A percentile compares a stretch with the other conserved stretches of the same genome.
Evolutionary conservation across 2,888 invertebrate genomes (phyloP).

Genomic region (Pyrochroa serraticornis): DNA sequence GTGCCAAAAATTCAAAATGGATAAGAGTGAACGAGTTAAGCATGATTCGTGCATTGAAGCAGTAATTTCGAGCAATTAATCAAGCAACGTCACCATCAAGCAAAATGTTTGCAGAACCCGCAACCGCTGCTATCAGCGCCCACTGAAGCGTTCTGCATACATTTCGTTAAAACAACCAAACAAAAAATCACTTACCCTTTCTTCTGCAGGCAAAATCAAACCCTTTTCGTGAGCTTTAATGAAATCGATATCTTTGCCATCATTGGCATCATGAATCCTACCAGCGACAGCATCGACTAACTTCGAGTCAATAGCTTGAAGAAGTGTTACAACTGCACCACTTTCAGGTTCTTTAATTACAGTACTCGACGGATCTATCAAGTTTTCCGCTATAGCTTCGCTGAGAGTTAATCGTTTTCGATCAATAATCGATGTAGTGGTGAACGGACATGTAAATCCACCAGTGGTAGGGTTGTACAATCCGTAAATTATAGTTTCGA

Average conservation of each 20-base stretch:
- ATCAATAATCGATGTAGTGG: slow-evolving; percentile 72
- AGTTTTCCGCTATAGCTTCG: slow-evolving; percentile 76
- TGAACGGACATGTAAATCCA: slow-evolving; percentile 81
- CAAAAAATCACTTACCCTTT: slow-evolving; percentile 79
- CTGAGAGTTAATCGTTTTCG: slow-evolving; percentile 75
- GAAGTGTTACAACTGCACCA: slow-evolving; percentile 77
- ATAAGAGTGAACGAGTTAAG: slow-evolving; percentile 17
- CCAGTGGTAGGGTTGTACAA: slow-evolving; percentile 87
- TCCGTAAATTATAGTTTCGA: slow-evolving; percentile 80
- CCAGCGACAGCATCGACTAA: slow-evolving; percentile 78
- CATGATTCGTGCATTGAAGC: slow-evolving; percentile 24
- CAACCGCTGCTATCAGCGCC: too few species aligned
- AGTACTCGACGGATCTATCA: slow-evolving; percentile 85
- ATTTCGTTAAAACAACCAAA: slow-evolving; percentile 36
- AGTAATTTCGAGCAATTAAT: slow-evolving; percentile 25
- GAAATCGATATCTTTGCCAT: slow-evolving; percentile 71
- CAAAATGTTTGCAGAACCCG: slow-evolving; percentile 17
- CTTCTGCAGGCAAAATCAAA: slow-evolving; percentile 87
- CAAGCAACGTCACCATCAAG: slow-evolving; percentile 23
- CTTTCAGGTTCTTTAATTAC: slow-evolving; percentile 80
- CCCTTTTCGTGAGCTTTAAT: slow-evolving; percentile 86
- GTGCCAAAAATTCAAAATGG: slow-evolving; percentile 27
- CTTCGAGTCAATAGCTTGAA: slow-evolving; percentile 75
- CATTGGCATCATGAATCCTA: slow-evolving; percentile 65
- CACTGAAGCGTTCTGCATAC: slow-evolving; percentile 2